Evolutionary conservation across 2,113 vertebrate species (phyloP).

Genomic region (Phyllostomus discolor): DNA sequence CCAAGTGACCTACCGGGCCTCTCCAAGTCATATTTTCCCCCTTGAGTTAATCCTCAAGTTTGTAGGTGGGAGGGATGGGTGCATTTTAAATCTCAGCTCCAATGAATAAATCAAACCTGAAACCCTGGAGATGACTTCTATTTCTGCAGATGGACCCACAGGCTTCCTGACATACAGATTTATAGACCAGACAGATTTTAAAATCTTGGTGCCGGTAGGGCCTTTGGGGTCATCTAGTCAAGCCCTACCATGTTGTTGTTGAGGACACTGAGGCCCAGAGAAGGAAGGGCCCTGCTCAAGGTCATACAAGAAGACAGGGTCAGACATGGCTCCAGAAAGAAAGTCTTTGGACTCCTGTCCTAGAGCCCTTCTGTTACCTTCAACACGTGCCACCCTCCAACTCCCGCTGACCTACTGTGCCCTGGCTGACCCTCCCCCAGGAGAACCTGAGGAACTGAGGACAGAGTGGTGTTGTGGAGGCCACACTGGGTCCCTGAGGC

Average conservation of each 20-base stretch:
- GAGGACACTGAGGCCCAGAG: neutral
- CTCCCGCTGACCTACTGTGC: neutral
- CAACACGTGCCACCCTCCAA: accelerated
- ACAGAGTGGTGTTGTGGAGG: neutral
- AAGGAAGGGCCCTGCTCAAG: neutral
- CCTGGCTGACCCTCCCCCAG: neutral
- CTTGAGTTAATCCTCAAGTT: neutral
- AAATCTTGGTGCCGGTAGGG: neutral
- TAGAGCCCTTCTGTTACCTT: neutral
- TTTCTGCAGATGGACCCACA: neutral
- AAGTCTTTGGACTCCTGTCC: neutral
- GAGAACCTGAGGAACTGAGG: neutral
- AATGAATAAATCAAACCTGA: neutral
- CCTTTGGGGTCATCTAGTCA: neutral
- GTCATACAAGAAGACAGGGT: neutral
- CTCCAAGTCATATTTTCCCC: neutral
- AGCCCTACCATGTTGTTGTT: neutral
- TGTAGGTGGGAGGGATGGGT: neutral
- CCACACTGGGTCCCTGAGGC: neutral
- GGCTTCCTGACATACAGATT: neutral
- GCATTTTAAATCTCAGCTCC: constrained; percentile 20
- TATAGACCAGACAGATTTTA: neutral
- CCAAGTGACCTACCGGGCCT: neutral
- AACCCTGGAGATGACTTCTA: neutral
- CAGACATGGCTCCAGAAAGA: neutral